Evolutionary conservation across 2,797 vertebrate species (phyloP).

Genomic region (Otolemur crassicaudatus): DNA sequence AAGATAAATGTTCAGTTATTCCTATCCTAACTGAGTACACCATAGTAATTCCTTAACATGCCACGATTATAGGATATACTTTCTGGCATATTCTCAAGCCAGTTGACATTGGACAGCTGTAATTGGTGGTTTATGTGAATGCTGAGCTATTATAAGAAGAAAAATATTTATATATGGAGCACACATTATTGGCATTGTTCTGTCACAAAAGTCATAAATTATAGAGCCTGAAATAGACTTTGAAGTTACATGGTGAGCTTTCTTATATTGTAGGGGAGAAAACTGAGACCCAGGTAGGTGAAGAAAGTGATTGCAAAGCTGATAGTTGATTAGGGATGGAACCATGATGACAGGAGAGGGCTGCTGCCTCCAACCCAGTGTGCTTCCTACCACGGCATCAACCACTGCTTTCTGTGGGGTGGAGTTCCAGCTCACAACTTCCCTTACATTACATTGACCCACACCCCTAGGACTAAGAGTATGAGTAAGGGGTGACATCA

Average conservation of each 20-base stretch:
- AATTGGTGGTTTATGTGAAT: neutral
- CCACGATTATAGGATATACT: neutral
- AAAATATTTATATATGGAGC: neutral
- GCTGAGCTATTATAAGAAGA: neutral
- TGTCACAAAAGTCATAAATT: neutral
- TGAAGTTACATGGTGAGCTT: neutral
- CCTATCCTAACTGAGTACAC: neutral
- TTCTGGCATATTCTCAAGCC: neutral
- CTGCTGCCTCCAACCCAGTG: fast-evolving
- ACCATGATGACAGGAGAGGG: neutral
- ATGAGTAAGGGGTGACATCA: neutral
- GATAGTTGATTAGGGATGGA: neutral
- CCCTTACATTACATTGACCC: neutral
- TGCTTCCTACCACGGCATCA: neutral
- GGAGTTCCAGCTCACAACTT: neutral
- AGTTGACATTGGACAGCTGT: neutral
- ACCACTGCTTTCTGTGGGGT: neutral
- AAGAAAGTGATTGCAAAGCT: neutral
- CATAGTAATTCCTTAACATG: neutral
- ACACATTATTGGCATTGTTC: neutral
- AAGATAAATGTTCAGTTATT: neutral
- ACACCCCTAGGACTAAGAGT: neutral
- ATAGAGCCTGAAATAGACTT: conserved; percentile 3
- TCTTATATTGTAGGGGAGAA: neutral
- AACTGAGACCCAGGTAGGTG: neutral